A percentile compares a stretch with the other conserved stretches of the same genome.
Conservation (phyloP, 1,140 invertebrate genomes). For the Eupeodes corollae region DNA sequence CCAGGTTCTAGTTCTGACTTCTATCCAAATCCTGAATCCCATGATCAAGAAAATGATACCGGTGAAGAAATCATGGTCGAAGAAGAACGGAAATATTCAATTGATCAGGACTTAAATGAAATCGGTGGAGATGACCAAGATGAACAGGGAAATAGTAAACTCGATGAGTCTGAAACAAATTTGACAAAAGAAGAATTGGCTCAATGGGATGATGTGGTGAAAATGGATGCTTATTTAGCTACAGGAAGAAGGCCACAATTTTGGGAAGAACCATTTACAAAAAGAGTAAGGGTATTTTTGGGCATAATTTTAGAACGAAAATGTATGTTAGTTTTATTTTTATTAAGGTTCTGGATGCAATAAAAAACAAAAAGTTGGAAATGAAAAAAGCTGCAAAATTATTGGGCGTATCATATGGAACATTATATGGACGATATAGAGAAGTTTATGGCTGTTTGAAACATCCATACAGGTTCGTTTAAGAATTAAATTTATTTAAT, state of each 20-base stretch:
- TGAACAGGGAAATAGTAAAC: neutral
- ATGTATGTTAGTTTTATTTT: neutral
- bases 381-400: conserved; percentile 87
- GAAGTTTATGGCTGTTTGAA: conserved; percentile 82
- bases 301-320: neutral
- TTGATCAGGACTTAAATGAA: neutral
- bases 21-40: neutral
- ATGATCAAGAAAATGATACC: conserved; percentile 11
- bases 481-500: neutral
- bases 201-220: conserved; percentile 57
- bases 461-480: conserved; percentile 29
- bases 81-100: neutral
- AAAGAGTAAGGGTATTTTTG: conserved; percentile 40
- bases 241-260: conserved; percentile 77
- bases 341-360: conserved; percentile 67
- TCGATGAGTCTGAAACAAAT: conserved; percentile 25
- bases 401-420: conserved; percentile 78
- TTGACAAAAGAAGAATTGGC: conserved; percentile 32
- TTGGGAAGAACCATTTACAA: conserved; percentile 77
- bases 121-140: conserved; percentile 6
- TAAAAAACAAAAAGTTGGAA: conserved; percentile 78
- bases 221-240: conserved; percentile 78
- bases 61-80: neutral
- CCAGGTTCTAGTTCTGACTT: too few species aligned
- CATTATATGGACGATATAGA: conserved; percentile 73